Conservation (phyloP, 2,113 vertebrate genomes). For the Glaucomys volans region DNA sequence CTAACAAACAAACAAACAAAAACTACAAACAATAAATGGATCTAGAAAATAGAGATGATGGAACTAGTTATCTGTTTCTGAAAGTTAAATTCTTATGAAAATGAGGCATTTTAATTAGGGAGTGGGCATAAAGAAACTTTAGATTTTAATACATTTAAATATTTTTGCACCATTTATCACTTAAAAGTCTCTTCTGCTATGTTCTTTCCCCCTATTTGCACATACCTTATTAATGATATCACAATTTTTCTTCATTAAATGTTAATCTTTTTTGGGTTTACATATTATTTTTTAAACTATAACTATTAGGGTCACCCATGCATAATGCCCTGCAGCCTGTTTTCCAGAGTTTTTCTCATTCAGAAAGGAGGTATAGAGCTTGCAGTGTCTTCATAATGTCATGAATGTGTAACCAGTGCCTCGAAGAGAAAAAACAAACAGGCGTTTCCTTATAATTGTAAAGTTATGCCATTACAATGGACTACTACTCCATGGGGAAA, state of each 20-base stretch:
- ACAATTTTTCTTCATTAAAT: neutral
- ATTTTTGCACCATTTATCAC: neutral
- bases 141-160: neutral
- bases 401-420: neutral
- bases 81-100: conserved; percentile 68
- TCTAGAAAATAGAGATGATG: neutral
- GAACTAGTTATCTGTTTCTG: neutral
- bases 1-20: neutral
- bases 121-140: neutral
- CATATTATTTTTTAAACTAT: neutral
- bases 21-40: neutral
- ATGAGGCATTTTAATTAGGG: conserved; percentile 37
- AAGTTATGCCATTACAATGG: neutral
- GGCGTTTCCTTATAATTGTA: neutral
- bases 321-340: neutral
- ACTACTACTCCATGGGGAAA: neutral
- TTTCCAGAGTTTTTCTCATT: neutral
- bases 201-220: neutral
- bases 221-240: neutral
- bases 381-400: neutral
- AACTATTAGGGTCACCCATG: neutral
- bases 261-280: neutral
- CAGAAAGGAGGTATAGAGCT: neutral
- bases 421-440: neutral
- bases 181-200: neutral